Base-by-base conservation (phyloP, 2,113 vertebrate genomes). In the Sprattus sprattus region DNA sequence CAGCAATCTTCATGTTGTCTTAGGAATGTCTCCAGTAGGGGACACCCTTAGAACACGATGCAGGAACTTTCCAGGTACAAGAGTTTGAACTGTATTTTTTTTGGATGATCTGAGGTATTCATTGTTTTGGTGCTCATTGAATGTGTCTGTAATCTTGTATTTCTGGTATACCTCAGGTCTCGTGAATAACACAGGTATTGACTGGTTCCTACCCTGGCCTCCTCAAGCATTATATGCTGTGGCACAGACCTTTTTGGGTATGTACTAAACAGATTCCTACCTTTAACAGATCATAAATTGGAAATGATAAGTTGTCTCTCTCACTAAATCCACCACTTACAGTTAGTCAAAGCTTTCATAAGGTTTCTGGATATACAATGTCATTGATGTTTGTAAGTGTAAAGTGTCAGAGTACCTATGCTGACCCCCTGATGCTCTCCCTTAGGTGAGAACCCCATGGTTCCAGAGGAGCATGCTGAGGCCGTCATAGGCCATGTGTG, bases 201-300 rank as follows among this genome's bases (percentile, higher is more conserved):
- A 99, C 90, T 99, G 98, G 98, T 98, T 98, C 92, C 93, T 97
- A 90, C 97, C 97, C 0, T 99, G 98, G 98, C 97, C 98, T 0
- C 64, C 93, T 0, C 97, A 99, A 89, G 98, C 98, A 1, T 93
- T 99, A 87, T 92, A 94, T 6, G 97, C 97, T 3, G 98, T 99
- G 1, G 97, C 98, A 4, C 93, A 97, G 82, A 97, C 96, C 9
- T 98, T 97, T 90, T 87, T 99, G 0, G 97, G 98, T 99, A 89
- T 84, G 96, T 82, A 46, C 13, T 18, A 16, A 18, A 54, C 13
- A 54, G 13, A 54, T 60, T 86, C 11, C 47, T 28, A 87, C 22
- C 47, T 47, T n/a, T 9, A 39, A 39, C 39, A 39, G 39, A 39
- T 39, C 39, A 39, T 39, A 18, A 50, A 10, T 60, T 32, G 52